Percentiles rank a stretch among this genome's conserved stretches.
Conservation (phyloP, 2,797 vertebrate genomes). For the Acipenser ruthenus region DNA sequence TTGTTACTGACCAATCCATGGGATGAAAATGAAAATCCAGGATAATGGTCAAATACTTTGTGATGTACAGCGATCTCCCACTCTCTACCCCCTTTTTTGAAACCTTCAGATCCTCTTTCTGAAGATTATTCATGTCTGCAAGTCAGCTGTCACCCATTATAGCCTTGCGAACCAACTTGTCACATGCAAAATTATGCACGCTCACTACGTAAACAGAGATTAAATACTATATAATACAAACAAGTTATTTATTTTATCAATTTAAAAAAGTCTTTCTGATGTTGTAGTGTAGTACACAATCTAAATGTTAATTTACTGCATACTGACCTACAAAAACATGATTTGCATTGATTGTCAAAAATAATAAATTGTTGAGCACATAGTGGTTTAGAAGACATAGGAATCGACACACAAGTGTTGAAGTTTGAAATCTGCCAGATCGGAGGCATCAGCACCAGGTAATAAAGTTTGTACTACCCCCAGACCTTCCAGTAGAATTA, state of each 20-base stretch:
- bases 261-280: slow-evolving; percentile 5
- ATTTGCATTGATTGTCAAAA: not conserved
- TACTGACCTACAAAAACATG: slow-evolving; percentile 19
- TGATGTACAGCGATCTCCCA: slow-evolving; percentile 34
- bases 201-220: not conserved
- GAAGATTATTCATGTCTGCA: slow-evolving; percentile 30
- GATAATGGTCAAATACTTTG: slow-evolving; percentile 47
- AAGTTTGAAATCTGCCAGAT: slow-evolving; percentile 8
- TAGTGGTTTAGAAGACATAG: slow-evolving; percentile 3
- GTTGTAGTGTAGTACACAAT: slow-evolving; percentile 12
- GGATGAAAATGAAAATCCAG: slow-evolving; percentile 30
- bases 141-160: slow-evolving; percentile 23
- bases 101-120: slow-evolving; percentile 20
- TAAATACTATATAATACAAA: not conserved
- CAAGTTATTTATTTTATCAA: slow-evolving; percentile 1
- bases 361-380: slow-evolving; percentile 3
- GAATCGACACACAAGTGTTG: slow-evolving; percentile 4
- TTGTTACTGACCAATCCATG: slow-evolving; percentile 6
- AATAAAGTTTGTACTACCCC: not conserved
- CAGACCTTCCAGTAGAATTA: not conserved
- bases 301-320: not conserved
- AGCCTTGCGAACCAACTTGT: not conserved
- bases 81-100: slow-evolving; percentile 24
- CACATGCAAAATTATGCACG: not conserved
- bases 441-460: not conserved